A percentile compares a stretch with the other conserved stretches of the same genome.
Conservation (phyloP, 2,113 vertebrate genomes). For the Nasalis larvatus region DNA sequence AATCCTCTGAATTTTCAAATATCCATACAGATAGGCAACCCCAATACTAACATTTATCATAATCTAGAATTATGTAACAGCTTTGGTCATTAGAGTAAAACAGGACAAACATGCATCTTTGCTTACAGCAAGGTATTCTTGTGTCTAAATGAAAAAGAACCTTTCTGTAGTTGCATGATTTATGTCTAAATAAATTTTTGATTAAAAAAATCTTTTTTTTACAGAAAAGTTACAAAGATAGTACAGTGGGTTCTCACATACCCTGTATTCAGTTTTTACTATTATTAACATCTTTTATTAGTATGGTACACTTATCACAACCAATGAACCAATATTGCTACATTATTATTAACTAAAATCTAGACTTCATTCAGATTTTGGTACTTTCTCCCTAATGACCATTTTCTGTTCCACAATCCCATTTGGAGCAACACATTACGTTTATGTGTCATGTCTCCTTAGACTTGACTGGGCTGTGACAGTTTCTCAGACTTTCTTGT, state of each 20-base stretch:
- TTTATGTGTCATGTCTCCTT: background rate
- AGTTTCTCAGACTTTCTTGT: background rate
- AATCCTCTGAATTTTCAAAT: background rate
- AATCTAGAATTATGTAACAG: background rate
- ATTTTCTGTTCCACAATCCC: background rate
- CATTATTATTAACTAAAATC: slow-evolving; percentile 15
- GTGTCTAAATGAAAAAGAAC: background rate
- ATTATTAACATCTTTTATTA: background rate
- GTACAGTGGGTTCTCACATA: background rate
- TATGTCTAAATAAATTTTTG: background rate
- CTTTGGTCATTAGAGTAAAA: background rate
- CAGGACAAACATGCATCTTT: background rate
- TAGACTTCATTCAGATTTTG: background rate
- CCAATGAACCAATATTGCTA: background rate
- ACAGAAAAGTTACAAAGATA: background rate
- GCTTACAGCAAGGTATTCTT: background rate
- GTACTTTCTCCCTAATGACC: background rate
- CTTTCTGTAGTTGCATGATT: background rate
- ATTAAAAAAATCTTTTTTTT: background rate
- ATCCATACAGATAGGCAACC: background rate
- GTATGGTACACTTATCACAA: background rate
- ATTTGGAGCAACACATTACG: background rate
- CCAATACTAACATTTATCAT: background rate
- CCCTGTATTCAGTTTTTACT: background rate
- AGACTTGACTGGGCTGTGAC: background rate